phyloP scores from a whole-genome alignment of 92 coral and sea anemone genomes.

The Heliopora coerulea region DNA sequence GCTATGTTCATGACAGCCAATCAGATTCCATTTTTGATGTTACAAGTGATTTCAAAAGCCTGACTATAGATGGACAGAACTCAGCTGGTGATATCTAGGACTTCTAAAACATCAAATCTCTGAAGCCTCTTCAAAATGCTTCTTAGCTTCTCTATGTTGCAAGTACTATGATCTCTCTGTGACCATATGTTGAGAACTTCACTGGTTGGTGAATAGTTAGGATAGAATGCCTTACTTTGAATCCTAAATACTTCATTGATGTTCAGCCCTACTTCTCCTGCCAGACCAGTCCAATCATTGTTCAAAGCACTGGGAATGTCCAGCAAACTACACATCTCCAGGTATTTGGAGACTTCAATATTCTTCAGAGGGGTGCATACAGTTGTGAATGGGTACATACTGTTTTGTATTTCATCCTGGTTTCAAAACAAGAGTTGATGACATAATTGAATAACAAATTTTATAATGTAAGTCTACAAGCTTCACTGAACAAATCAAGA shows the following conservation, averaged over 20 bases:
- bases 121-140: slow-evolving; percentile 56
- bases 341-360: slow-evolving; percentile 20
- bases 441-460: no score
- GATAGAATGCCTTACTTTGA: slow-evolving; percentile 57
- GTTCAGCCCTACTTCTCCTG: slow-evolving; percentile 68
- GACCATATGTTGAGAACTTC: slow-evolving; percentile 65
- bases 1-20: no score
- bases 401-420: not conserved
- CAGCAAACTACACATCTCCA: slow-evolving; percentile 24
- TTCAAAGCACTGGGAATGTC: slow-evolving; percentile 17
- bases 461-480: no score
- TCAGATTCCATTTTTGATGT: no score
- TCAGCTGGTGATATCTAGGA: slow-evolving; percentile 21
- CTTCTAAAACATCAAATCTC: slow-evolving; percentile 67
- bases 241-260: slow-evolving; percentile 58
- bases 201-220: slow-evolving; percentile 75
- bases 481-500: no score
- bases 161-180: slow-evolving; percentile 62
- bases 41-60: no score
- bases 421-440: no score
- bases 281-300: slow-evolving; percentile 80
- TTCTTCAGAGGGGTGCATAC: slow-evolving; percentile 31
- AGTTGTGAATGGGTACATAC: not conserved
- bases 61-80: no score
- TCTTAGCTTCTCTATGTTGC: slow-evolving; percentile 56